These are phyloP conservation scores for Eretmocerus hayati DNA, from an alignment of 2,888 invertebrate species.

Conservation along the genomic window DNA sequence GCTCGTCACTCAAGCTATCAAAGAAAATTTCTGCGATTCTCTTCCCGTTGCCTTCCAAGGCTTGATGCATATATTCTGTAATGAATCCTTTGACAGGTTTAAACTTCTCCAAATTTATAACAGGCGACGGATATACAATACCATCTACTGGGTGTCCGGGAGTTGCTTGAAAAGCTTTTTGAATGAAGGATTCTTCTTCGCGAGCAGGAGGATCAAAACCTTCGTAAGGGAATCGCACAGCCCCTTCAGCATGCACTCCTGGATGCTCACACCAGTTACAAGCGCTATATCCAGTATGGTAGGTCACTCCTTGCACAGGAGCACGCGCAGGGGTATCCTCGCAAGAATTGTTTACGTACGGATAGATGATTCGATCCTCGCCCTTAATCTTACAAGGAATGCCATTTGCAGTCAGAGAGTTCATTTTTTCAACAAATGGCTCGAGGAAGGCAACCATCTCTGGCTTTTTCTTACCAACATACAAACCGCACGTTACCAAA, in stretches of 20 bases:
- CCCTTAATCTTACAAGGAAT: neutral
- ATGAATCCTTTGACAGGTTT: no score
- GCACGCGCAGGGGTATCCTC: neutral
- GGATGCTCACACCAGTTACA: slow-evolving; percentile 6
- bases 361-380: neutral
- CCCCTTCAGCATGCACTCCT: neutral
- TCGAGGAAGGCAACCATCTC: slow-evolving; percentile 4
- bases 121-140: slow-evolving; percentile 2
- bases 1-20: neutral
- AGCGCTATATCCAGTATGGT: neutral
- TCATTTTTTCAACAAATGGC: neutral
- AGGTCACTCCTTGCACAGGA: slow-evolving; percentile 1
- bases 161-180: neutral
- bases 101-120: slow-evolving; percentile 9
- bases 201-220: neutral
- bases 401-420: neutral
- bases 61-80: no score
- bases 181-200: neutral
- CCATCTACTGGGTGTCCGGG: neutral
- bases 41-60: slow-evolving; percentile 2
- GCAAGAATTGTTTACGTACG: neutral
- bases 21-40: neutral
- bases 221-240: neutral
- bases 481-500: neutral
- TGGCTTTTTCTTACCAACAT: slow-evolving; percentile 6